These are phyloP conservation scores for Menidia beryllina DNA, from an alignment of 2,113 vertebrate species.

Conservation along the genomic window DNA sequence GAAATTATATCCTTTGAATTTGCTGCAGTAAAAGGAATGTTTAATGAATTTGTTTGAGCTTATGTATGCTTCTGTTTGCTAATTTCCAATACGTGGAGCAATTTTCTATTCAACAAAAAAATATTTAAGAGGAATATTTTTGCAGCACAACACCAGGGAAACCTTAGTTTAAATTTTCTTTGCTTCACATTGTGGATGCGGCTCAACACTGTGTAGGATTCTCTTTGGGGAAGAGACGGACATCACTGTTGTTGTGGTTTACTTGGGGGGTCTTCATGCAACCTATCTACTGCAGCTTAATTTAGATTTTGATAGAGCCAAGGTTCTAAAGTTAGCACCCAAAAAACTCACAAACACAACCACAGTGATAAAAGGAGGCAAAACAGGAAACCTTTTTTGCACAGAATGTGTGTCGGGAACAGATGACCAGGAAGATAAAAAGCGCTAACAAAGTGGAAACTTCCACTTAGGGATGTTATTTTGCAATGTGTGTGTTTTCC, in stretches of 20 bases:
- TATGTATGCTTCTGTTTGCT: too few species aligned
- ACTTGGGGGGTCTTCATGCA: background rate
- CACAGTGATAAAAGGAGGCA: conserved; percentile 92
- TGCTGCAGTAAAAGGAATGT: too few species aligned
- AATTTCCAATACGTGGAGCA: too few species aligned
- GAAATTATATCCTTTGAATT: too few species aligned
- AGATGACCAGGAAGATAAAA: conserved; percentile 97
- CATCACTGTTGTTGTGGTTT: background rate
- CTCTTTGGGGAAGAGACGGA: background rate
- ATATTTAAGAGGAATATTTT: too few species aligned
- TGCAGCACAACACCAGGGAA: background rate
- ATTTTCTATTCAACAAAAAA: too few species aligned
- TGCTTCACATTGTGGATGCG: background rate
- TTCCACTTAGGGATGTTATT: conserved; percentile 90
- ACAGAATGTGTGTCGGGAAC: conserved; percentile 90
- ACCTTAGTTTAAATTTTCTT: background rate
- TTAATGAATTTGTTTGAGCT: too few species aligned
- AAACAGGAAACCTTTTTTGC: conserved; percentile 98
- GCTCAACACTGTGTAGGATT: background rate
- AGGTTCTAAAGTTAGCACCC: conserved; percentile 89
- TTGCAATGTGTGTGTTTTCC: conserved; percentile 81
- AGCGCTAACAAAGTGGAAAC: conserved; percentile 94
- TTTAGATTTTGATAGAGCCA: conserved; percentile 30
- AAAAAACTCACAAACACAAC: conserved; percentile 80
- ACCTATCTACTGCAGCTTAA: conserved; percentile 8